Evolutionary conservation across 2,113 vertebrate genomes (phyloP), one percentile per base, ranked within the genome.

Genomic region (Donacobius atricapilla): DNA sequence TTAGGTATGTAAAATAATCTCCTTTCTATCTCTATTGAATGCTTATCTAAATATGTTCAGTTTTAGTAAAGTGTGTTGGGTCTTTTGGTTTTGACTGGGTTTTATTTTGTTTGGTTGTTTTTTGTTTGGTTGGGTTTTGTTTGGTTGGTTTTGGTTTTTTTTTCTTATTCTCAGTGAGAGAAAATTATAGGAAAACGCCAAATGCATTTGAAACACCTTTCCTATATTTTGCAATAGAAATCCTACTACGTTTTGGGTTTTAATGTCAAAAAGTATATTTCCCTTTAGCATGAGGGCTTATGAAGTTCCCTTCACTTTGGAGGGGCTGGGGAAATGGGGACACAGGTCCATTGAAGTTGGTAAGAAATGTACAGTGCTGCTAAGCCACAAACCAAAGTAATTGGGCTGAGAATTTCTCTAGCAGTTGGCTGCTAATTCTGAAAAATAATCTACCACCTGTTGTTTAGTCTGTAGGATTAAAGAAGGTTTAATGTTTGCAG

Each of bases 371-470:
- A 18, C 1, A 0, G 6, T 72, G 37, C 70, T 30, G 9, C 33
- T 88, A 75, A 86, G 72, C 17, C 47, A 83, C 85, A 89, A 64
- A 77, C 39, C 31, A 65, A 89, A 89, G 65, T 87, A 91, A 93
- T 40, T 91, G 61, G 57, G 61, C 47, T 91, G 81, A 87, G 73
- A 89, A 71, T 89, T 76, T 30, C 70, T 91, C 69, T 76, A 76
- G 86, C 91, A 94, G 72, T 94, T 96, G 95, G 63, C 42, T 94
- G 77, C 57, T 96, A 91, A 91, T 95, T 94, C 93, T 87, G 69
- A 87, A 93, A 93, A 94, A 92, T 96, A 83, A 97, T 94, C 91
- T 92, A 56, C 95, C 96, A 95, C 95, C 92, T 96, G 94, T 96
- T 96, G 70, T 94, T 95, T 94, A 91, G 90, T 87, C 89, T 89